These are phyloP conservation scores for Melitaea athalia DNA, from an alignment of 2,888 invertebrate genomes.

Conservation along the genomic window DNA sequence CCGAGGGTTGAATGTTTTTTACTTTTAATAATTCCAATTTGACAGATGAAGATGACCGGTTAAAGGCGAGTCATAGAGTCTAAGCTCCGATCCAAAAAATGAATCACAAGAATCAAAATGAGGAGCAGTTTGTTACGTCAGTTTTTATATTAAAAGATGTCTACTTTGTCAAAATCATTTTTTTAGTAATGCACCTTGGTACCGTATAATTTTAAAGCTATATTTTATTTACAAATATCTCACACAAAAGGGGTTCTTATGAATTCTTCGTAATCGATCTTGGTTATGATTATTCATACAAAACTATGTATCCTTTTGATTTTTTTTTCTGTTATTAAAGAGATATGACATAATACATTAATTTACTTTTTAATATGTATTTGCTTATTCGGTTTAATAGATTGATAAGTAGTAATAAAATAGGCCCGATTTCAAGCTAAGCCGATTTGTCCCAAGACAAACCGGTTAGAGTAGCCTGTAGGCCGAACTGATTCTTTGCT, in stretches of 20 bases:
- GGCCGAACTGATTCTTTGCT: too few relatives aligned
- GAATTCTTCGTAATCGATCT: neutral
- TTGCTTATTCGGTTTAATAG: neutral
- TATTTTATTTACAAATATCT: constrained; percentile 3
- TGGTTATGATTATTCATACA: neutral
- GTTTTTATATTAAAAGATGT: constrained; percentile 33
- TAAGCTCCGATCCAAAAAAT: constrained; percentile 44
- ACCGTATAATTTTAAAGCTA: constrained; percentile 3
- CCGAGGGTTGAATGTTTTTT: constrained; percentile 50
- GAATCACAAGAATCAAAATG: constrained; percentile 50
- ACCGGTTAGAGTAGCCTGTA: too few relatives aligned
- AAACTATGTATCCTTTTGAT: neutral
- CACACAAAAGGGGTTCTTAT: neutral
- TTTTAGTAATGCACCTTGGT: constrained; percentile 14
- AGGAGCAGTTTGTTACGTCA: constrained; percentile 38
- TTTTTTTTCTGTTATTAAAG: neutral
- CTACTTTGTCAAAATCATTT: constrained; percentile 37
- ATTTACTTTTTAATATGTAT: too few relatives aligned
- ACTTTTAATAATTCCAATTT: constrained; percentile 68
- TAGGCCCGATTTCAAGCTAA: too few relatives aligned
- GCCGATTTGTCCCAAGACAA: too few relatives aligned
- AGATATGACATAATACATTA: neutral
- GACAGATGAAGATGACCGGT: constrained; percentile 74
- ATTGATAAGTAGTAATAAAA: too few relatives aligned
- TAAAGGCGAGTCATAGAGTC: constrained; percentile 58